Percentiles rank a stretch among this genome's conserved stretches.
Conservation (phyloP, 2,797 vertebrate species). For the Ispidina lecontei region DNA sequence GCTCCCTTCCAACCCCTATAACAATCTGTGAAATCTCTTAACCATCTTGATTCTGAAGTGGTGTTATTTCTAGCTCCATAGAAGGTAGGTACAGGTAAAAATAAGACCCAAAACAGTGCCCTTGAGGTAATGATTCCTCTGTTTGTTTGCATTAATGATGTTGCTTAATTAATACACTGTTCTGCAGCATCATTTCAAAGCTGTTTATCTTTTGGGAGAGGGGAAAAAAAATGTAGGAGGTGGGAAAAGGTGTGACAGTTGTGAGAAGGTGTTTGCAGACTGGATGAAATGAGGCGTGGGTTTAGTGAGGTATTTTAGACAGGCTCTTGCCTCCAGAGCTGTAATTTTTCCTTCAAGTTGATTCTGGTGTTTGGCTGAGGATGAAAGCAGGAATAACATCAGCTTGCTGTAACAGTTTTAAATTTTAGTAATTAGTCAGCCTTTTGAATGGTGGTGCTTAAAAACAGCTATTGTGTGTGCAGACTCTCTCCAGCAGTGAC, state of each 20-base stretch:
- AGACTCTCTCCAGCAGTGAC: conserved; percentile 66
- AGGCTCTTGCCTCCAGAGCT: neutral
- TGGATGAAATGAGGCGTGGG: neutral
- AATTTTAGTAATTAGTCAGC: conserved; percentile 66
- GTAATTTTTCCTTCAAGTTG: neutral
- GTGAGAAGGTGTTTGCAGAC: neutral
- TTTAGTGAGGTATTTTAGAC: neutral
- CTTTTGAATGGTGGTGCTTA: conserved; percentile 55
- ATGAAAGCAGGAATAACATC: neutral
- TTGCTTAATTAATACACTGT: neutral
- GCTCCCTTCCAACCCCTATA: too few relatives aligned
- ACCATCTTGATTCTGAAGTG: neutral
- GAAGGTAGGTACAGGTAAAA: neutral
- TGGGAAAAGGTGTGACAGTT: neutral
- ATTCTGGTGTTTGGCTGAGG: neutral
- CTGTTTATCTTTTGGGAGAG: neutral
- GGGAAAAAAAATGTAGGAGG: neutral
- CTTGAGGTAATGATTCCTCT: neutral
- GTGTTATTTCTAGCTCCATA: neutral
- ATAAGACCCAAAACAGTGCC: neutral
- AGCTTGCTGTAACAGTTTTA: conserved; percentile 62
- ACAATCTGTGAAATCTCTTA: neutral
- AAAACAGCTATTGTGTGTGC: conserved; percentile 61
- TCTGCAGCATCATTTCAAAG: neutral
- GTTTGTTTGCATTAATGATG: neutral